Conservation (phyloP, 2,797 vertebrate genomes). For the Gallirallus australis region DNA sequence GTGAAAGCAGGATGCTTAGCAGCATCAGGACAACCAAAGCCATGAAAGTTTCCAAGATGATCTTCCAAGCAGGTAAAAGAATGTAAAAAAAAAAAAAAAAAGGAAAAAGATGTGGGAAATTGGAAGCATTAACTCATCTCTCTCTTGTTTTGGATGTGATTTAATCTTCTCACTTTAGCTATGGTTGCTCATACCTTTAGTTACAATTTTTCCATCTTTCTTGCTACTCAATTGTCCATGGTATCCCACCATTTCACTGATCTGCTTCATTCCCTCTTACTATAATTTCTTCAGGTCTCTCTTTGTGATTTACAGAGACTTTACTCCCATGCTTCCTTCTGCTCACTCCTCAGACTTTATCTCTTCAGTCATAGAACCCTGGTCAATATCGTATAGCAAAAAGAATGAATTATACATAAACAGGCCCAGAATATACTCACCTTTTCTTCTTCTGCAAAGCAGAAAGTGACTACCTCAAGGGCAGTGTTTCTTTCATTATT, state of each 20-base stretch:
- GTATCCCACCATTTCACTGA: neutral
- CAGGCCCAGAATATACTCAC: neutral
- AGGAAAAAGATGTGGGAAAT: neutral
- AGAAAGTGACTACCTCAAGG: neutral
- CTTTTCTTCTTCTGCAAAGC: neutral
- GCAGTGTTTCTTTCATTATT: neutral
- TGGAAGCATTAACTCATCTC: neutral
- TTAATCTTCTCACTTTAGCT: neutral
- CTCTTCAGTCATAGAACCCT: neutral
- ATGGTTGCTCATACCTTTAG: neutral
- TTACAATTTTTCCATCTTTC: neutral
- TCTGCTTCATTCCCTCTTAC: neutral
- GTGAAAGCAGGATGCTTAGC: neutral
- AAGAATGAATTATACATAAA: neutral
- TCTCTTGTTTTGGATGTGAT: neutral
- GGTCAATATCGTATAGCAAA: neutral
- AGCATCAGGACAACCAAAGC: neutral
- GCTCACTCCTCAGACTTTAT: neutral
- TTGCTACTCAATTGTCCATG: neutral
- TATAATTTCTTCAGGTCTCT: neutral
- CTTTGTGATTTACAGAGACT: neutral
- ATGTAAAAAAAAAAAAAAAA: neutral
- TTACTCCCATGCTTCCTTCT: neutral
- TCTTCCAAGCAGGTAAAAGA: neutral
- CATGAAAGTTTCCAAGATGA: rapidly evolving